Evolutionary conservation across 2,113 vertebrate species (phyloP), one percentile per base, ranked within the genome.

Genomic region (Rattus rattus): DNA sequence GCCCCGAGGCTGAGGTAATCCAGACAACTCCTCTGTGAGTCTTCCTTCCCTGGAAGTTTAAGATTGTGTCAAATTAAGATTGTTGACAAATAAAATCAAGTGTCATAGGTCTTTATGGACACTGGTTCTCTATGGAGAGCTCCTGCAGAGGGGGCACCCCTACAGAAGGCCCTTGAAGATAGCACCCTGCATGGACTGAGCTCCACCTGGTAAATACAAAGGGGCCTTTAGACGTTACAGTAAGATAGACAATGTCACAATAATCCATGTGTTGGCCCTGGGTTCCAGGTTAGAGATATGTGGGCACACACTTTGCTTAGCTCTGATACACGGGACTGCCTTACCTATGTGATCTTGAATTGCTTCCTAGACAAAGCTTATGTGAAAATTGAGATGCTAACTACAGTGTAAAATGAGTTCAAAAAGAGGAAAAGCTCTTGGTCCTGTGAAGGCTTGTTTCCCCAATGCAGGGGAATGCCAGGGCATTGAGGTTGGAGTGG

Each of bases 211-310:
- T 91, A 30, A 67, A 13, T 26, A 0, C 8, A 19, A 26, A 43
- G 36, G 36, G 26, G 56, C 11, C 3, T 65, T 4, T 2, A 14
- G 14, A 49, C 54, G 24, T 33, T 14, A 49, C 0, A 67, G n/a
- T 16, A 86, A 36, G 13, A 69, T 26, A 2, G 7, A 11, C 0
- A 9, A 10, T 17, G 5, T 12, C 4, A 5, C 7, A 47, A 7
- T 4, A 5, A 39, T 79, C 70, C 59, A 56, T 33, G 11, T 0
- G 30, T 5, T 26, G 13, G n/a, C 22, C 26, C 52, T 33, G 12
- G 5, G 36, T 39, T 39, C 28, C 49, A 56, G 36, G 1, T 47
- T 26, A 36, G 43, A n/a, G 6, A 30, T 52, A 43, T 5, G 11
- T 0, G 3, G 17, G 2, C 5, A 61, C 49, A 67, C 0, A 5